Evolutionary conservation across 2,797 vertebrate species (phyloP), one percentile per base, ranked within the genome.

Genomic region (Acanthurus tractus): DNA sequence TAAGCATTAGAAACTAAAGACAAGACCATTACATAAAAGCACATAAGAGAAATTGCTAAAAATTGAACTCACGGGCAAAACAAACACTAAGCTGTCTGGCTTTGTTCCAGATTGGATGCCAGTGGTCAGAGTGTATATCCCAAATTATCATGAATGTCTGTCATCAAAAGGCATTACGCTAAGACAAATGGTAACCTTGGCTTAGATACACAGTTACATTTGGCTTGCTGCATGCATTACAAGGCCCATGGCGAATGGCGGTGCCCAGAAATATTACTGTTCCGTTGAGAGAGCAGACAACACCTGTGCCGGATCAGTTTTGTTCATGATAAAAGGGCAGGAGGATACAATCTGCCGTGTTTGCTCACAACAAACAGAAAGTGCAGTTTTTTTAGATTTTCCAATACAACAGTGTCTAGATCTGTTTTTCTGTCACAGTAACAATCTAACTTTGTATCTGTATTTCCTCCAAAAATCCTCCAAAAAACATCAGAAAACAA

Each of bases 141-240:
- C 63, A 77, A 88, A 88, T 84, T 36, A 88, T 78, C 83, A 65
- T 49, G 34, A 76, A 61, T 59, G 55, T 80, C 86, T 86, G 77
- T 89, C 88, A 84, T 46, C 67, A 55, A 67, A 61, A 38, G 67
- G 68, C 84, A 87, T 74, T 73, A 78, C 67, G 70, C 56, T 1
- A 52, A 84, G 85, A 86, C 69, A 84, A 88, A 90, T 66, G 55
- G 79, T 71, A 87, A 82, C 84, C 84, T 80, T 89, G 88, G 81
- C 81, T 85, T 72, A 71, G 48, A 79, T 68, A 72, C 63, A 61
- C 63, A 58, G 62, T 77, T 76, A 62, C 57, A 63, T 77, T 79
- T 73, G 74, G 78, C 81, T 77, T 57, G 42, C 49, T 73, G 18
- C 23, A 56, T 49, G 75, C 34, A n/a, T 17, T n/a, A 64, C 58